Conservation (phyloP, 2,888 invertebrate genomes). For the Griposia aprilina region DNA sequence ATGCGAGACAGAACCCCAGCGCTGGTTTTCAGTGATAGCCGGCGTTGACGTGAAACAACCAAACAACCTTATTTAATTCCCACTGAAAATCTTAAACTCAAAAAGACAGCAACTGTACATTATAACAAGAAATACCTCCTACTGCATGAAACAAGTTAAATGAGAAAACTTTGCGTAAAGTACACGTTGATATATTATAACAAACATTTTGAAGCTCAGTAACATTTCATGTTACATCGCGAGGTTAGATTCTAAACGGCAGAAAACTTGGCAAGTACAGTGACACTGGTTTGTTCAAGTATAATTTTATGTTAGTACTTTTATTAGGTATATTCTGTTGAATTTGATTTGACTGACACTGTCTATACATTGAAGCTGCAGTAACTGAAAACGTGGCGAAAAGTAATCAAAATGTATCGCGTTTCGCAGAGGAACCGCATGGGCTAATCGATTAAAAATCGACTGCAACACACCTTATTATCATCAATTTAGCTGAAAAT, state of each 20-base stretch:
- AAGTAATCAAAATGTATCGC: not conserved
- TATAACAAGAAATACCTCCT: slow-evolving; percentile 23
- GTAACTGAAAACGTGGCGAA: not conserved
- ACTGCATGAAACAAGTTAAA: slow-evolving; percentile 50
- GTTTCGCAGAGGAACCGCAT: not conserved
- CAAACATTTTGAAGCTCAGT: slow-evolving; percentile 47
- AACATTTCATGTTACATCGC: slow-evolving; percentile 13
- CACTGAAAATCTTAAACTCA: slow-evolving; percentile 6
- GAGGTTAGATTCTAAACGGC: slow-evolving; percentile 17
- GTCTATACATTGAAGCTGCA: not conserved
- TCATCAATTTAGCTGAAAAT: not conserved
- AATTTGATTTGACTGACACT: not conserved
- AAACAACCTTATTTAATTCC: slow-evolving; percentile 1
- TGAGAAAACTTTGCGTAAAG: slow-evolving; percentile 55
- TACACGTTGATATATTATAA: slow-evolving; percentile 37
- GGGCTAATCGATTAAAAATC: not conserved
- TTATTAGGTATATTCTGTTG: not conserved
- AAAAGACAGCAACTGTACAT: slow-evolving; percentile 29
- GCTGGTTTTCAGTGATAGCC: too few relatives aligned
- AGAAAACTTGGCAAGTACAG: slow-evolving; percentile 17
- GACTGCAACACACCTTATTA: not conserved
- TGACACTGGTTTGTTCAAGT: slow-evolving; percentile 41
- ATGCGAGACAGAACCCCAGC: too few relatives aligned
- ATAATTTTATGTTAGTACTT: slow-evolving; percentile 1
- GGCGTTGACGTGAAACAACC: too few relatives aligned